phyloP scores from a whole-genome alignment of 1,140 invertebrate genomes.

The Aethina tumida region DNA sequence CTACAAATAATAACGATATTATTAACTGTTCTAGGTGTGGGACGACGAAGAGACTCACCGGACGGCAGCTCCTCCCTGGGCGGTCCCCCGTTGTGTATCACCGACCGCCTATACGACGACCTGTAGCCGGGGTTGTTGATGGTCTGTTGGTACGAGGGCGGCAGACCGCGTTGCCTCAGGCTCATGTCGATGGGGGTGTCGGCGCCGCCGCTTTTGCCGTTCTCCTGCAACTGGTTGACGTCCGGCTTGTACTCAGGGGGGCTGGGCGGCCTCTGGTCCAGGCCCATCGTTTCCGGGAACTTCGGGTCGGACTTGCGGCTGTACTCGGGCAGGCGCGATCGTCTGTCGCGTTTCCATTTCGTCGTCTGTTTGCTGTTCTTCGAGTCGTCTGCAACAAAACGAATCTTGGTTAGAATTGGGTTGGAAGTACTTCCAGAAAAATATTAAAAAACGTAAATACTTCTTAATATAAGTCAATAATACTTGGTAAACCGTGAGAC shows the following conservation, averaged over 20 bases:
- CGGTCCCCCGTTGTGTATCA: constrained; percentile 25
- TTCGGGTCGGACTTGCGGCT: constrained; percentile 33
- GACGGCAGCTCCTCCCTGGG: constrained; percentile 30
- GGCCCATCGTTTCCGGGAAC: constrained; percentile 23
- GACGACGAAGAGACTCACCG: constrained; percentile 20
- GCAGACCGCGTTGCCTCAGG: constrained; percentile 39
- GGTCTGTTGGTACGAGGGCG: constrained; percentile 44
- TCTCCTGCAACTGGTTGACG: constrained; percentile 11
- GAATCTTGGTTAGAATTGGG: no score
- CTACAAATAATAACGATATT: constrained; percentile 32
- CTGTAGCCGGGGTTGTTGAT: constrained; percentile 40
- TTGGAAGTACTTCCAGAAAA: constrained; percentile 24
- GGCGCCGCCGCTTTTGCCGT: constrained; percentile 26
- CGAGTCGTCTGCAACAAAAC: constrained; percentile 27
- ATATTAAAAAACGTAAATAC: constrained; percentile 1
- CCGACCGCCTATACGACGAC: constrained; percentile 33
- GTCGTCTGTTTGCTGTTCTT: constrained; percentile 46
- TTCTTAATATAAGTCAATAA: no score
- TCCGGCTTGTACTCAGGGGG: constrained; percentile 12
- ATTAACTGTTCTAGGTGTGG: background rate
- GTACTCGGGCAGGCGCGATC: constrained; percentile 36
- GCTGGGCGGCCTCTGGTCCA: constrained; percentile 13
- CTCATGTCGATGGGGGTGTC: constrained; percentile 46
- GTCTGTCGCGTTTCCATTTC: constrained; percentile 53
- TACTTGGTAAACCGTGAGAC: no score